Conservation (phyloP, 23 tunicate species). For the Halocynthia aurantium region DNA sequence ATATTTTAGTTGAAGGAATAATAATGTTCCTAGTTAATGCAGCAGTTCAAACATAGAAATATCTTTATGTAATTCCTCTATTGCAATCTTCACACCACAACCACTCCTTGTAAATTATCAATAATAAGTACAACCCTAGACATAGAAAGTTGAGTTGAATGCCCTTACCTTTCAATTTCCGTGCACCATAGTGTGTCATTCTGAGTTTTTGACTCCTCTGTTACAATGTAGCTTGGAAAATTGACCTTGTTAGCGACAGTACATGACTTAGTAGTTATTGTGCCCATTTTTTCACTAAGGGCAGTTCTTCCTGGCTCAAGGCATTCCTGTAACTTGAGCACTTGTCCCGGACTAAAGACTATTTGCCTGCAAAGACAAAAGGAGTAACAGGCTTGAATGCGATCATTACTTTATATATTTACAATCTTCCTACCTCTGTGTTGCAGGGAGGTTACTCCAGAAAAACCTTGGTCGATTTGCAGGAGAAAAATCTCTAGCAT, state of each 20-base stretch:
- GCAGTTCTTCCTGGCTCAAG: slow-evolving; percentile 63
- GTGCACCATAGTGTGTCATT: slow-evolving; percentile 54
- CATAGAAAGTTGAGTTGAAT: neutral
- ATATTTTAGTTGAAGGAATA: neutral
- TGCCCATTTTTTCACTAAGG: slow-evolving; percentile 34
- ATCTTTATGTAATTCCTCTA: neutral
- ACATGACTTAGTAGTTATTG: slow-evolving; percentile 53
- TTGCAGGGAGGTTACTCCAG: slow-evolving; percentile 84
- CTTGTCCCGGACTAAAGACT: slow-evolving; percentile 16
- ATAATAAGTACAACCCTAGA: neutral
- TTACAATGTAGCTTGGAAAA: neutral
- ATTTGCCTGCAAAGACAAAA: slow-evolving; percentile 26
- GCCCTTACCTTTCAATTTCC: slow-evolving; percentile 61
- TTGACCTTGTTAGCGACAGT: slow-evolving; percentile 23
- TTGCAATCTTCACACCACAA: no score
- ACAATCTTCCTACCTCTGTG: slow-evolving; percentile 27
- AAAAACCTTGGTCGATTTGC: slow-evolving; percentile 65
- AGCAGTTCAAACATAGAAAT: neutral
- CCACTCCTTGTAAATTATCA: neutral
- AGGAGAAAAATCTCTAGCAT: slow-evolving; percentile 61
- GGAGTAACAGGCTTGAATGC: slow-evolving; percentile 1
- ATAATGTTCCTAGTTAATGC: neutral
- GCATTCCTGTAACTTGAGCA: slow-evolving; percentile 54
- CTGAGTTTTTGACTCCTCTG: slow-evolving; percentile 17
- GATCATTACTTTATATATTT: neutral